Base-by-base conservation (phyloP, 2,888 invertebrate genomes). In the Brachypterus glaber region DNA sequence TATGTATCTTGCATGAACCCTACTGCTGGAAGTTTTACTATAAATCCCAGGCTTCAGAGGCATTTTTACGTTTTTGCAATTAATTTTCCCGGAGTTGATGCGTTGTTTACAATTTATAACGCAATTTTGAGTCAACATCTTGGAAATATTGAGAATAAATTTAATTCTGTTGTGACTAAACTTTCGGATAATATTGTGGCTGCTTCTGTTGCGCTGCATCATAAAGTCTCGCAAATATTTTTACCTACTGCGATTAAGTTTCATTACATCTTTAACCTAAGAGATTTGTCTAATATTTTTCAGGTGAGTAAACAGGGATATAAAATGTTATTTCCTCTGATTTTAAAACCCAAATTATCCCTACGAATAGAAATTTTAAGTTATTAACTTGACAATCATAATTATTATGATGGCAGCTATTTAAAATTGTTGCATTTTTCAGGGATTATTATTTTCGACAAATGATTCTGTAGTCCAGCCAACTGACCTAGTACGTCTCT, bases 1-100 rank as follows among this genome's bases (percentile, higher is more conserved):
- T 96, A 96, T 58, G 85, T 96, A 9, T 85, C 92, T 18, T 93
- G 93, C 61, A 96, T 96, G 95, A 96, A 96, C 68, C 96, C 96
- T 0, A 95, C 95, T 0, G 92, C 95, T 16, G 96, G 96, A 32
- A 92, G 91, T 58, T 96, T 96, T 57, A 93, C 93, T 3, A 92
- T 96, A 47, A 93, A 95, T 69, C 90, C 95, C 0, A 74, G 96
- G 46, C 71, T 96, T 5, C 93, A 95, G 61, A 71, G 90, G 34
- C 90, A 91, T 61, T 91, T 91, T 59, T 81, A 86, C 54, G 88
- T 90, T 0, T 86, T 90, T 59, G 88, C 89, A 2, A 81, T 90
- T 24, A 75, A 74, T 55, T 79, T 79, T 62, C 83, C 83, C 0
- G 82, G 84, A 47, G 59, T 65, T 5, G 93, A 96, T 33, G 85